A percentile compares a stretch with the other conserved stretches of the same genome.
These are phyloP conservation scores for Pissodes strobi DNA, from an alignment of 1,140 invertebrate species.

Conservation along the genomic window DNA sequence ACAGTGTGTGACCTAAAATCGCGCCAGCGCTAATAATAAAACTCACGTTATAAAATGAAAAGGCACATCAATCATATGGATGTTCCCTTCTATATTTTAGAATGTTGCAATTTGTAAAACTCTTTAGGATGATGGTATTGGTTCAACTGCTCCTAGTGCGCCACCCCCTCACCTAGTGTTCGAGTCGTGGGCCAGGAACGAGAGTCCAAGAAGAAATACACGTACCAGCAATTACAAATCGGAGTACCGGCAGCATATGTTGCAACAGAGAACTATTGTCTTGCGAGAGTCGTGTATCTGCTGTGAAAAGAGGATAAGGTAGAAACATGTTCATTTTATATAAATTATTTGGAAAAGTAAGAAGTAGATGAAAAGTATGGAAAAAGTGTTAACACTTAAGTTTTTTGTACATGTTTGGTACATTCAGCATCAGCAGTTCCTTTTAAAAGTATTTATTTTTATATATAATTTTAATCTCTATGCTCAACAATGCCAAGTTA, in stretches of 20 bases:
- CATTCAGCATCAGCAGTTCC: too few species aligned
- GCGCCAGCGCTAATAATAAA: too few species aligned
- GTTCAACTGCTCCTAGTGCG: constrained; percentile 19
- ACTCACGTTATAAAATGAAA: too few species aligned
- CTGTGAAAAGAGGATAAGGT: constrained; percentile 75
- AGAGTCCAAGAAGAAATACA: constrained; percentile 25
- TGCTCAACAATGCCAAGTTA: too few species aligned
- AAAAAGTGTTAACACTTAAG: too few species aligned
- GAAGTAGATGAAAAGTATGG: too few species aligned
- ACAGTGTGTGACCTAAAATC: too few species aligned
- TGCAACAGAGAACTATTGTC: constrained; percentile 81
- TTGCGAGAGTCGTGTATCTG: constrained; percentile 83
- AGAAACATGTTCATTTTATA: not conserved
- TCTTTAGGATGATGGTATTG: constrained; percentile 33
- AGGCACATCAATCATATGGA: too few species aligned
- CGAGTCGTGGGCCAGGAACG: constrained; percentile 40
- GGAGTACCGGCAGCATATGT: constrained; percentile 65
- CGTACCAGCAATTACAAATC: not conserved
- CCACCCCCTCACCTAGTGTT: constrained; percentile 39
- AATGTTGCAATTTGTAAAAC: constrained; percentile 1
- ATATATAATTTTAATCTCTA: too few species aligned
- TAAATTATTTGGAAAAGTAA: too few species aligned
- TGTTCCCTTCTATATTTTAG: not conserved
- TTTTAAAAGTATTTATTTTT: too few species aligned
- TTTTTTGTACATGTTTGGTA: too few species aligned